Percentiles rank a stretch among this genome's conserved stretches.
Evolutionary conservation across 2,113 vertebrate species (phyloP).

Genomic region (Heterocephalus glaber): DNA sequence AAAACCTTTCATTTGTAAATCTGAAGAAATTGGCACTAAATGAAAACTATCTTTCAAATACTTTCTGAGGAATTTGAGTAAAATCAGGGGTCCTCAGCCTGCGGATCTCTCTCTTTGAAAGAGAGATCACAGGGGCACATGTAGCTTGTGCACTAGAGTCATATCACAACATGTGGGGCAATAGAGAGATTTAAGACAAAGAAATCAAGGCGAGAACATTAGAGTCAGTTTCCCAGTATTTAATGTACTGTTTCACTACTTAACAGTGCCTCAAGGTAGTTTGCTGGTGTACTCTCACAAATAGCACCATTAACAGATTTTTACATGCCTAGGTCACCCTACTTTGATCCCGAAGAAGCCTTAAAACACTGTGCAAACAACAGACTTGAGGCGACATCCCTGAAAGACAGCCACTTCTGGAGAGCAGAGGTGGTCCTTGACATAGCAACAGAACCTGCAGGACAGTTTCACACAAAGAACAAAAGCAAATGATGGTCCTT

Average conservation of each 20-base stretch:
- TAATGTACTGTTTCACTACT: slow-evolving; percentile 60
- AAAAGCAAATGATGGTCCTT: slow-evolving; percentile 44
- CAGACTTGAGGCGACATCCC: slow-evolving; percentile 46
- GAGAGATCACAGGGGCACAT: slow-evolving; percentile 61
- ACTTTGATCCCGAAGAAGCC: slow-evolving; percentile 69
- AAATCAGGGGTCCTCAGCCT: slow-evolving; percentile 52
- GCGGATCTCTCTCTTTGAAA: slow-evolving; percentile 19
- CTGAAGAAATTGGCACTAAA: slow-evolving; percentile 32
- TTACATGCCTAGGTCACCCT: slow-evolving; percentile 71
- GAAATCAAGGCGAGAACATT: slow-evolving; percentile 68
- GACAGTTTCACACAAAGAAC: slow-evolving; percentile 70
- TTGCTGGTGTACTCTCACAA: slow-evolving; percentile 45
- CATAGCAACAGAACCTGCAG: background rate
- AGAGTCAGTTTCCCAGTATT: slow-evolving; percentile 49
- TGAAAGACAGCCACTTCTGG: slow-evolving; percentile 63
- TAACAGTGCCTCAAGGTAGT: slow-evolving; percentile 67
- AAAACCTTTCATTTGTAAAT: slow-evolving; percentile 68
- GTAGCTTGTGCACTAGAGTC: background rate
- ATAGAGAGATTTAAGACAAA: slow-evolving; percentile 63
- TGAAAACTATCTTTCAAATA: slow-evolving; percentile 23
- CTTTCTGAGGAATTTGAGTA: slow-evolving; percentile 53
- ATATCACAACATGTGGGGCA: slow-evolving; percentile 49
- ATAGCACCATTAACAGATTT: slow-evolving; percentile 70
- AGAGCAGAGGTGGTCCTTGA: slow-evolving; percentile 53
- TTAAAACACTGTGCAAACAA: slow-evolving; percentile 65